Conservation (phyloP, 1,140 invertebrate species). For the Steinernema feltiae region DNA sequence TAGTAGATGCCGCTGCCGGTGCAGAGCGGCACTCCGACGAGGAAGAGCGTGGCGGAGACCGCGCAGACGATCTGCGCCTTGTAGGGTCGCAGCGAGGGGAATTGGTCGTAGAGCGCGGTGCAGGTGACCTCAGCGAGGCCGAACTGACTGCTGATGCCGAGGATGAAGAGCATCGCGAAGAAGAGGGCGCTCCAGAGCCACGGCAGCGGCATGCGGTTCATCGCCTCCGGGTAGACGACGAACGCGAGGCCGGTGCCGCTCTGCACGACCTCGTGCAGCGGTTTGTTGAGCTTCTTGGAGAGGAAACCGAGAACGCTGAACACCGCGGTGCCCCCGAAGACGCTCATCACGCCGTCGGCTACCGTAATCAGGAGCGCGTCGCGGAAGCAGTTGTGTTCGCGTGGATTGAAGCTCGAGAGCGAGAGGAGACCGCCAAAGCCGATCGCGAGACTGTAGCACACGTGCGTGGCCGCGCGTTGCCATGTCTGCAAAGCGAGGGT, state of each 20-base stretch:
- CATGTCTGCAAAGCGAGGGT: conserved; percentile 56
- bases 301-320: conserved; percentile 67
- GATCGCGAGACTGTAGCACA: conserved; percentile 62
- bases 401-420: conserved; percentile 62
- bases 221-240: conserved; percentile 59
- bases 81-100: conserved; percentile 32
- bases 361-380: conserved; percentile 67
- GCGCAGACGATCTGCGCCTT: conserved; percentile 28
- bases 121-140: conserved; percentile 47
- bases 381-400: conserved; percentile 59
- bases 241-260: conserved; percentile 56
- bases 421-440: conserved; percentile 63
- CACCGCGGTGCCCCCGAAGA: conserved; percentile 64
- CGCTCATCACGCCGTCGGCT: conserved; percentile 66
- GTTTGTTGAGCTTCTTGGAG: conserved; percentile 59
- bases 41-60: conserved; percentile 36
- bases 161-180: conserved; percentile 59
- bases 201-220: conserved; percentile 57
- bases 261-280: conserved; percentile 64
- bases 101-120: conserved; percentile 45
- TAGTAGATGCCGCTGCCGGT: conserved; percentile 38
- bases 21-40: conserved; percentile 39
- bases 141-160: conserved; percentile 58
- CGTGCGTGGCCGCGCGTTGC: conserved; percentile 61
- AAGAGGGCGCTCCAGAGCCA: conserved; percentile 61